Evolutionary conservation across 2,888 invertebrate species (phyloP).

Genomic region (Crossocerus cetratus): DNA sequence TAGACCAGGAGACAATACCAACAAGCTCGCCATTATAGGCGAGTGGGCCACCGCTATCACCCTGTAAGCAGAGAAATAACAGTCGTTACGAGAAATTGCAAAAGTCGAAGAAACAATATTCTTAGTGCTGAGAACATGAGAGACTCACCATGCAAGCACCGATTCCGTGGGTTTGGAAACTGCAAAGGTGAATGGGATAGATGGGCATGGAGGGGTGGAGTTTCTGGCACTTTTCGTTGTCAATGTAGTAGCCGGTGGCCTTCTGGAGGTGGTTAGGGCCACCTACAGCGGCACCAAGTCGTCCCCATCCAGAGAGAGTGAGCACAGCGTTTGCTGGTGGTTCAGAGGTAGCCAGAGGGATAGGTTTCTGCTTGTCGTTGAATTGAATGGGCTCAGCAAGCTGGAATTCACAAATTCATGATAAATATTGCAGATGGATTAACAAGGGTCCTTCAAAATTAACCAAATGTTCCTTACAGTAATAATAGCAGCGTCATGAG

Average conservation of each 20-base stretch:
- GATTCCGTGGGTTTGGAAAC: background rate
- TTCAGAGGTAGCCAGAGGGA: background rate
- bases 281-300: background rate
- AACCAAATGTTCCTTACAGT: slow-evolving; percentile 33
- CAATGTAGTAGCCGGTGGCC: background rate
- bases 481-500: slow-evolving; percentile 53
- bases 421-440: background rate
- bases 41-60: slow-evolving; percentile 55
- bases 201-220: background rate
- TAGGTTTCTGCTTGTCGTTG: background rate
- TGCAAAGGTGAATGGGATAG: background rate
- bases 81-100: too few species aligned
- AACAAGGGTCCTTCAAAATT: too few species aligned
- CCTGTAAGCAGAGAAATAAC: slow-evolving; percentile 33
- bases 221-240: background rate
- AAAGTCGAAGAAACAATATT: background rate
- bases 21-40: slow-evolving; percentile 34
- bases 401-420: background rate
- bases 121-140: background rate
- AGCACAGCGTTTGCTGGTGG: background rate
- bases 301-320: background rate
- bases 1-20: slow-evolving; percentile 46
- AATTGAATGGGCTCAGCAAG: background rate
- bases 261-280: background rate
- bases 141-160: slow-evolving; percentile 18